phyloP scores from a whole-genome alignment of 1,140 invertebrate genomes.

The Rhopalosiphum padi region DNA sequence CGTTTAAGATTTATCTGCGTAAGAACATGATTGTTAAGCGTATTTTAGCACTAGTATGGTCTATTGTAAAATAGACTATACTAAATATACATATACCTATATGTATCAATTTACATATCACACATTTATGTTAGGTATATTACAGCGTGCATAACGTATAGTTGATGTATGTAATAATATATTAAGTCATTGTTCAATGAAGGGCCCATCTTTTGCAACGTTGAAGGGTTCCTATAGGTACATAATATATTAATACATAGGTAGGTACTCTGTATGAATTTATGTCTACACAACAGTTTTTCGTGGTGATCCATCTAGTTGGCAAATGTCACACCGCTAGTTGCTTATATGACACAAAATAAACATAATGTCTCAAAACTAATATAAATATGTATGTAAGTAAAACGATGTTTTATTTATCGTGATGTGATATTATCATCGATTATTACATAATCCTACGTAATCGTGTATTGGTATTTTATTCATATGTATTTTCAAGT shows the following conservation, averaged over 20 bases:
- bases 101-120: background rate
- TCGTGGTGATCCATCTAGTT: background rate
- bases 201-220: background rate
- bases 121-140: background rate
- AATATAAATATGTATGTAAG: background rate
- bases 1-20: background rate
- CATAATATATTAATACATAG: background rate
- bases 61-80: background rate
- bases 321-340: background rate
- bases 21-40: background rate
- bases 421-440: background rate
- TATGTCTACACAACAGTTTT: background rate
- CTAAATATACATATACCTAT: background rate
- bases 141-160: background rate
- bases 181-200: slow-evolving; percentile 17
- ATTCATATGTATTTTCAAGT: background rate
- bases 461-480: background rate
- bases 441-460: background rate
- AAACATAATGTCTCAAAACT: background rate
- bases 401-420: background rate
- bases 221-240: background rate
- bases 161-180: background rate
- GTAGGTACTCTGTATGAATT: background rate
- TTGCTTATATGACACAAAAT: background rate
- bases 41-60: too few relatives aligned